These are phyloP conservation scores for Apaloderma vittatum DNA, from an alignment of 2,113 vertebrate genomes.

Conservation along the genomic window DNA sequence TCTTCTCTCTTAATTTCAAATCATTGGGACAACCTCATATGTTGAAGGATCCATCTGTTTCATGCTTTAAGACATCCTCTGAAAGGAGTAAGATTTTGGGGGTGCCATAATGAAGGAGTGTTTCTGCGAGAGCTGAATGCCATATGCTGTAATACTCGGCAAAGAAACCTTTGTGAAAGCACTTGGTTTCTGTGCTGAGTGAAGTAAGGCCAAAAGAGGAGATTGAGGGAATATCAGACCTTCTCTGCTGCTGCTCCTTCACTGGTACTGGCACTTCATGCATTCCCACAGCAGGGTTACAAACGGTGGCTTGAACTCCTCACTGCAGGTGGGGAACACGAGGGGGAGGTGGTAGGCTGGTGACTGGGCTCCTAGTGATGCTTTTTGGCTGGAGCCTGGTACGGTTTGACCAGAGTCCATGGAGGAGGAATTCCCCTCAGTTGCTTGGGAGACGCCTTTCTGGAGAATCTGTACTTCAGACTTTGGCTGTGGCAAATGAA, in stretches of 20 bases:
- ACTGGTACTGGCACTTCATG: not conserved
- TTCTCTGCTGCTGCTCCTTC: not conserved
- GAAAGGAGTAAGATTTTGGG: not conserved
- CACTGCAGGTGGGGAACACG: rapidly evolving
- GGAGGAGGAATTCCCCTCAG: not conserved
- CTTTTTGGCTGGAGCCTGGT: not conserved
- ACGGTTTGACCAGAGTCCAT: not conserved
- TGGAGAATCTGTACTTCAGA: not conserved
- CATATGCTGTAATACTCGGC: not conserved
- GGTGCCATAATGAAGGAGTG: not conserved
- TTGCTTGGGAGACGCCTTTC: not conserved
- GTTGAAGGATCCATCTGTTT: not conserved
- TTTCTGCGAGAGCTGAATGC: not conserved
- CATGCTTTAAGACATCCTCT: not conserved
- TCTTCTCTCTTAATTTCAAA: not conserved
- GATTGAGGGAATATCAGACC: too few relatives aligned
- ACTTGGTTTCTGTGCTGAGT: rapidly evolving
- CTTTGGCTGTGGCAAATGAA: not conserved
- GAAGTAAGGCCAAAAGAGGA: not conserved
- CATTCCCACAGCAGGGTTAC: not conserved
- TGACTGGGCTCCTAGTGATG: not conserved
- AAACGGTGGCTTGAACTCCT: rapidly evolving
- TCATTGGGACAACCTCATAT: rapidly evolving
- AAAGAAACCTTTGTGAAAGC: not conserved
- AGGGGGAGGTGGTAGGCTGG: not conserved